Conservation (phyloP, 2,797 vertebrate genomes). For the Bradypodion ventrale region DNA sequence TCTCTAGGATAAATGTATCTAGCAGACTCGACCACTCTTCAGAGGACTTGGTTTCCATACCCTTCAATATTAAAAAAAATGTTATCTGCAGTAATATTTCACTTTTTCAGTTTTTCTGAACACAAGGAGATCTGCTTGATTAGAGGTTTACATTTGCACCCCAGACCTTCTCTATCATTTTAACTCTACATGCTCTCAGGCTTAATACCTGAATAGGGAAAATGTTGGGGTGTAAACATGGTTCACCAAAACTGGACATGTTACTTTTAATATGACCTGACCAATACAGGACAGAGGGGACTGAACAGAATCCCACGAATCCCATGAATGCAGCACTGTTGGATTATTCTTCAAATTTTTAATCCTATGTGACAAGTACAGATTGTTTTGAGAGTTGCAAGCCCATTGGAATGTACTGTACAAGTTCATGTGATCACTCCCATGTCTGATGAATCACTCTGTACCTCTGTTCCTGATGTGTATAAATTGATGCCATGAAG, state of each 20-base stretch:
- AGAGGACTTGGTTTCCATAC: not conserved
- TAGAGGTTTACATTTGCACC: too few species aligned
- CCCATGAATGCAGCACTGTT: conserved; percentile 17
- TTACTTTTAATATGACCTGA: not conserved
- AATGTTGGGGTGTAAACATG: not conserved
- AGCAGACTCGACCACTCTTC: not conserved
- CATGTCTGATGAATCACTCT: too few species aligned
- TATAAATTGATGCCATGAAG: too few species aligned
- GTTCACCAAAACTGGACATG: not conserved
- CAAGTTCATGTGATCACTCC: too few species aligned
- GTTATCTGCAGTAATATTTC: too few species aligned
- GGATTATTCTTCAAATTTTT: not conserved
- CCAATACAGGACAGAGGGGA: not conserved
- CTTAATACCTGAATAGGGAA: too few species aligned
- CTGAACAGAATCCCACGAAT: not conserved
- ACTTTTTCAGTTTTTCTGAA: not conserved
- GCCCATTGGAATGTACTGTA: not conserved
- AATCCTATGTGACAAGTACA: not conserved
- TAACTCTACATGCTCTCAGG: too few species aligned
- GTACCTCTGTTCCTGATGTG: too few species aligned
- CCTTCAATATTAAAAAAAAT: not conserved
- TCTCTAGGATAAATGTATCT: too few species aligned
- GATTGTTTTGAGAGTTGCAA: not conserved
- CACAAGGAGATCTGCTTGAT: too few species aligned
- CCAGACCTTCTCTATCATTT: too few species aligned